Evolutionary conservation across 2,888 invertebrate species (phyloP), one percentile per base, ranked within the genome.

Genomic region (Drosophila neotestacea): DNA sequence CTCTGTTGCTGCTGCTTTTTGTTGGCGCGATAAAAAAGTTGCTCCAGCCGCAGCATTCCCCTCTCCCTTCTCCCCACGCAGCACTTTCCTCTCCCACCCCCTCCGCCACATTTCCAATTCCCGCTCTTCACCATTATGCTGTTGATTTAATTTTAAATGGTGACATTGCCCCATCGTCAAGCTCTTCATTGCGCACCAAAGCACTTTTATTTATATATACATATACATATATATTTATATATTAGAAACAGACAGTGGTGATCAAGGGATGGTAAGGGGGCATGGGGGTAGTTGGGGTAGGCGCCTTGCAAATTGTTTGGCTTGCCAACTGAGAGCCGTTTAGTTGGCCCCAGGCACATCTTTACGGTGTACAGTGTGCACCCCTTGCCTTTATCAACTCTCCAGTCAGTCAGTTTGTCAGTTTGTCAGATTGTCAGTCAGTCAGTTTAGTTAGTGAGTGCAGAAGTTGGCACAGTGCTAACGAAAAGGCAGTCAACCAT

Each of bases 111-210:
- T 32, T 34, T 61, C 54, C 52, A 63, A 47, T 1, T 16, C 13
- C 39, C 28, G 16, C 54, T 60, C 72, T 73, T 73, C 13, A 16
- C 52, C 52, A 72, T 73, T 77, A 73, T 88, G 85, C 79, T 80
- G 89, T 89, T 90, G 88, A 91, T 90, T 91, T 89, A 90, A 89
- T 90, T 91, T 90, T 79, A 86, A 89, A 84, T 88, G 90, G 88
- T 81, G 82, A 79, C 82, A 78, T 68, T 75, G 73, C 16, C 71
- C 81, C 70, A 67, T 69, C 85, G 73, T 67, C 79, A 64, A 75
- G 70, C 84, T 63, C 71, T 72, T 74, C 78, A 81, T 73, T 71
- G 69, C 65, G 65, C 79, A 70, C 62, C 69, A 62, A 74, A 85
- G 83, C 80, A 78, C 71, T 86, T 75, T 88, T 85, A 85, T 85